Evolutionary conservation across 30 jellyfish, hydroid and myxozoan species (phyloP), one percentile per base, ranked within the genome.

Genomic region (Aurelia sp.): DNA sequence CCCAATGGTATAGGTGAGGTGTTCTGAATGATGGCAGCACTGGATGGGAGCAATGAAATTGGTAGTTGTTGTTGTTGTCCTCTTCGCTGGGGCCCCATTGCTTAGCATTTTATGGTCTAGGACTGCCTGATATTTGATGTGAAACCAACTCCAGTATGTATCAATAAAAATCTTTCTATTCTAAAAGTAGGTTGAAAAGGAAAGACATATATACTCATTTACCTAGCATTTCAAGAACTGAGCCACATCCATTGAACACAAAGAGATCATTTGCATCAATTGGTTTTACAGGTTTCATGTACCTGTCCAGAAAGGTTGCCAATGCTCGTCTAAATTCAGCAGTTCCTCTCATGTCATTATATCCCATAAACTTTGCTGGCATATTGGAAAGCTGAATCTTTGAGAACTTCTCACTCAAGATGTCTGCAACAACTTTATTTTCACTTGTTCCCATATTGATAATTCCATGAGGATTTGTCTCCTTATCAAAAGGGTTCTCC

Each of bases 381-480:
- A 90, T 27, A 10, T 69, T 71, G 11, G 33, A 84, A 47, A 82
- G 72, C 4, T 71, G 27, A 37, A 90, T 53, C 35, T 67, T 30
- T 15, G 72, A 20, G 12, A 82, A 30, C 63, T 78, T 90, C 68
- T 83, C 92, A 35, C 30, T 52, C 57, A 83, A 22, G 13, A 90
- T 16, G 52, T 90, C 97, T 64, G 22, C 21, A 27, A 84, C 35
- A 16, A 90, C 66, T 44, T 71, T 63, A 57, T 83, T 90, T 77
- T 90, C 97, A 70, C 96, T 87, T 0, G 97, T 90, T 8, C 97
- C 97, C 87, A 90, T 53, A 63, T 90, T 90, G 83, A 90, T 76
- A n/a, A 84, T 70, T 6, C 97, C 97, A 62, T 61, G 78, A 6
- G 97, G 97, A 51, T 84, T 90, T 11, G 44, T 47, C 41, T 55